Percentiles rank a stretch among this genome's conserved stretches.
phyloP scores from a whole-genome alignment of 2,797 vertebrate genomes.

The Trachops cirrhosus region DNA sequence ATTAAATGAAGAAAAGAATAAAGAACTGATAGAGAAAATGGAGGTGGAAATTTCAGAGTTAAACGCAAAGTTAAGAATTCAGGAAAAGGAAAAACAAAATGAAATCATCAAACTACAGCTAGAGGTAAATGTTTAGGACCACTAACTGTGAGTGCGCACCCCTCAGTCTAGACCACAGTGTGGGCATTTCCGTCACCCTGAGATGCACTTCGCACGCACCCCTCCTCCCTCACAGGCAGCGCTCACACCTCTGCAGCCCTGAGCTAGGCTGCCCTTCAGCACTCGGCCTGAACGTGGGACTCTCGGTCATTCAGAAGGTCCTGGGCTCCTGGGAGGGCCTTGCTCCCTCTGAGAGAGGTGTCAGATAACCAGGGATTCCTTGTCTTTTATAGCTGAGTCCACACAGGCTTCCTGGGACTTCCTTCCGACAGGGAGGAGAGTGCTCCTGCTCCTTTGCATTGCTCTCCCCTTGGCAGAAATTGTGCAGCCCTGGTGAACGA shows the following conservation, averaged over 20 bases:
- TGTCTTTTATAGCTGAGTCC: background rate
- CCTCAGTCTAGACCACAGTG: background rate
- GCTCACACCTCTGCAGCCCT: background rate
- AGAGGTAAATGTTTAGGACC: slow-evolving; percentile 85
- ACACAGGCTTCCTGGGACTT: background rate
- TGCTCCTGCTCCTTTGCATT: background rate
- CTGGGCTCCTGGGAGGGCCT: background rate
- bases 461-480: background rate
- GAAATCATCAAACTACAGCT: slow-evolving; percentile 93
- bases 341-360: background rate
- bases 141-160: background rate
- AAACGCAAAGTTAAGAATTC: slow-evolving; percentile 86
- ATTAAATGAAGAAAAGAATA: slow-evolving; percentile 80
- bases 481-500: background rate
- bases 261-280: background rate
- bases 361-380: background rate
- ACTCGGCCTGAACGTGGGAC: background rate
- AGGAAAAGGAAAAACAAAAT: slow-evolving; percentile 91
- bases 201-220: background rate
- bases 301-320: background rate
- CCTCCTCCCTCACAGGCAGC: background rate
- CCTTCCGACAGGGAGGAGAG: background rate
- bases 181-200: background rate
- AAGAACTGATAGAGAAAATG: slow-evolving; percentile 83
- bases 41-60: slow-evolving; percentile 87